Base-by-base conservation (phyloP, 2,797 vertebrate species). In the Tapera naevia region DNA sequence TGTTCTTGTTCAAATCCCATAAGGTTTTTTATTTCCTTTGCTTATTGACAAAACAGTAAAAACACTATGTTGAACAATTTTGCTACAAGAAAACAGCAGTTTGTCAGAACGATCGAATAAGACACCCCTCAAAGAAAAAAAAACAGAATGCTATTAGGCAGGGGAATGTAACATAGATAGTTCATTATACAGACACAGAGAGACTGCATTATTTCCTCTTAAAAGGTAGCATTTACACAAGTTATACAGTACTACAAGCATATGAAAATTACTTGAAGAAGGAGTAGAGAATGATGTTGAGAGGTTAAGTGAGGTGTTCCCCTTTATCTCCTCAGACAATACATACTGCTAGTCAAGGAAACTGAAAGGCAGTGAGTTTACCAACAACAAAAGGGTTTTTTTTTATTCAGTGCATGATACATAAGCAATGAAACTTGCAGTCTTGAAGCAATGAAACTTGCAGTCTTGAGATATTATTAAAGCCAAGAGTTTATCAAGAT, bases 1-100 rank as follows among this genome's bases (percentile, higher is more conserved):
- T 91, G 78, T 94, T 96, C 95, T 91, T 88, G 80, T 72, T 94
- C 94, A 95, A 96, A 94, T 94, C 96, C 93, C 84, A 76, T 95
- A 94, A 97, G 73, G 88, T 94, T 95, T 95, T 96, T 93, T 96
- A 93, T 94, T 97, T 96, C 87, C 91, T 96, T 95, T 96, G 85
- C 83, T 91, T 94, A 95, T 83, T 96, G 88, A 96, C 80, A 97
- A 96, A 94, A 94, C 93, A 96, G 88, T 89, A 95, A 95, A 94
- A 96, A 86, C 89, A 96, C 94, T 93, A 54, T 93, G 91, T 91
- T 88, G 91, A 95, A 90, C 92, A 88, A 80, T 96, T 94, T 88
- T 95, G 95, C 95, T 91, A 95, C 89, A 80, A 91, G 95, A 96
- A 96, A 97, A 97, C 92, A 93, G 92, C 86, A 94, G 91, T 97